These are phyloP conservation scores for Eupithecia exiguata DNA, from an alignment of 2,888 invertebrate species.

Conservation along the genomic window DNA sequence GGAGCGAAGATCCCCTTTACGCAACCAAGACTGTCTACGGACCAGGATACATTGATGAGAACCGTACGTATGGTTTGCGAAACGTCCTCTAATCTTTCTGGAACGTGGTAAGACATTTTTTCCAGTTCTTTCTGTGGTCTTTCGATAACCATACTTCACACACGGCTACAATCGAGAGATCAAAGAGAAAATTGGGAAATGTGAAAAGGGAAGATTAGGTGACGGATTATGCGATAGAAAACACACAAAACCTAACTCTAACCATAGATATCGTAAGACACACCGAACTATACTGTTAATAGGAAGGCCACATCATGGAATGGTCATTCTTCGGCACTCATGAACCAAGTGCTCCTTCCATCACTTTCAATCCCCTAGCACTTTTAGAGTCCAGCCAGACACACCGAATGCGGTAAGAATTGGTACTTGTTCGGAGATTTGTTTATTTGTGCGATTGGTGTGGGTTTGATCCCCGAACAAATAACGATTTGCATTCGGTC, in stretches of 20 bases:
- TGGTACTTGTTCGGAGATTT: not conserved
- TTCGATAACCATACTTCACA: slow-evolving; percentile 10
- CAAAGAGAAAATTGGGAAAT: slow-evolving; percentile 14
- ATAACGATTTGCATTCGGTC: not conserved
- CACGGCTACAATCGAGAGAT: slow-evolving; percentile 3
- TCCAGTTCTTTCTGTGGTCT: not conserved
- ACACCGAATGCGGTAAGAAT: not conserved
- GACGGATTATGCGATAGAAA: slow-evolving; percentile 57
- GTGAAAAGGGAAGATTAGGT: slow-evolving; percentile 60
- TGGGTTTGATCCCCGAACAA: not conserved
- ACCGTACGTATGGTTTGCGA: slow-evolving; percentile 77
- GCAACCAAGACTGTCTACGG: slow-evolving; percentile 85
- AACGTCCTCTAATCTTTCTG: slow-evolving; percentile 54
- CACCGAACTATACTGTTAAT: slow-evolving; percentile 72
- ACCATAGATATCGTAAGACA: slow-evolving; percentile 83
- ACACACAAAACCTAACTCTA: slow-evolving; percentile 67
- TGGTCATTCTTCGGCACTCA: slow-evolving; percentile 49
- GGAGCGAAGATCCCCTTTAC: slow-evolving; percentile 78
- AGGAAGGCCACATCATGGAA: slow-evolving; percentile 50
- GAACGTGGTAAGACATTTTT: slow-evolving; percentile 22
- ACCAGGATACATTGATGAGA: slow-evolving; percentile 81
- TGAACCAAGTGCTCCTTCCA: slow-evolving; percentile 58
- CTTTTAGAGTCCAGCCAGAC: slow-evolving; percentile 31
- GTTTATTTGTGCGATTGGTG: not conserved
- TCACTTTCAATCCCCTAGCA: slow-evolving; percentile 61